Percentiles rank a stretch among this genome's conserved stretches.
phyloP scores from a whole-genome alignment of 2,113 vertebrate genomes.

The Leucopternis melanops region DNA sequence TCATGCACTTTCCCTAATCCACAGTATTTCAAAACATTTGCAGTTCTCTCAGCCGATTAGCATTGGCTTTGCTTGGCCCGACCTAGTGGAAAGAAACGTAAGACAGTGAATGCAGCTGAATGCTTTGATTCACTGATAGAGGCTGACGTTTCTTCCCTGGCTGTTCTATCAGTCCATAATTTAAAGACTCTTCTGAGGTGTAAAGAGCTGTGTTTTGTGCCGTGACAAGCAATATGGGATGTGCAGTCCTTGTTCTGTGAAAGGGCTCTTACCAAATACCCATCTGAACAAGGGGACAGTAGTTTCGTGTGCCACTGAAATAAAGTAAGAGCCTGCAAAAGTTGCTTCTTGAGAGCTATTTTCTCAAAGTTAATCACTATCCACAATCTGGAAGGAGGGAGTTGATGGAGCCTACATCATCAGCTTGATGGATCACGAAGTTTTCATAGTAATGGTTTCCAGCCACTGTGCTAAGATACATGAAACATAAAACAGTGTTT shows the following conservation, averaged over 20 bases:
- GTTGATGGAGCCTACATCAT: not conserved
- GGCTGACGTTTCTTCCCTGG: not conserved
- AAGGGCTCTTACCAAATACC: not conserved
- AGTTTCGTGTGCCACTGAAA: not conserved
- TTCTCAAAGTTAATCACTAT: not conserved
- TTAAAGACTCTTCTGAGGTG: not conserved
- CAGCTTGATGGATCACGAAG: not conserved
- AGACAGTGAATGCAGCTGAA: conserved; percentile 42
- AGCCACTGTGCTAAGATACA: not conserved
- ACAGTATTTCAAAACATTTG: conserved; percentile 64
- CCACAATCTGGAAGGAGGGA: not conserved
- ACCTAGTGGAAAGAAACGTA: conserved; percentile 3
- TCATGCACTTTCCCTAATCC: conserved; percentile 50
- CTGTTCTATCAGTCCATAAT: not conserved
- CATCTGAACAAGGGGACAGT: not conserved
- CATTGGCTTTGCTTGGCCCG: conserved; percentile 54
- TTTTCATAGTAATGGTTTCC: not conserved
- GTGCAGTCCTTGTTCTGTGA: not conserved
- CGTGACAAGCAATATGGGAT: not conserved
- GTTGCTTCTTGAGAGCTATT: not conserved
- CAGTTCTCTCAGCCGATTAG: conserved; percentile 42
- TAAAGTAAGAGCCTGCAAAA: not conserved
- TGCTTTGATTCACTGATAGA: conserved; percentile 54
- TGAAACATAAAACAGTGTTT: not conserved
- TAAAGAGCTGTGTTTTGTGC: not conserved